Base-by-base conservation (phyloP, 2,888 invertebrate genomes). In the Odontocerum albicorne region DNA sequence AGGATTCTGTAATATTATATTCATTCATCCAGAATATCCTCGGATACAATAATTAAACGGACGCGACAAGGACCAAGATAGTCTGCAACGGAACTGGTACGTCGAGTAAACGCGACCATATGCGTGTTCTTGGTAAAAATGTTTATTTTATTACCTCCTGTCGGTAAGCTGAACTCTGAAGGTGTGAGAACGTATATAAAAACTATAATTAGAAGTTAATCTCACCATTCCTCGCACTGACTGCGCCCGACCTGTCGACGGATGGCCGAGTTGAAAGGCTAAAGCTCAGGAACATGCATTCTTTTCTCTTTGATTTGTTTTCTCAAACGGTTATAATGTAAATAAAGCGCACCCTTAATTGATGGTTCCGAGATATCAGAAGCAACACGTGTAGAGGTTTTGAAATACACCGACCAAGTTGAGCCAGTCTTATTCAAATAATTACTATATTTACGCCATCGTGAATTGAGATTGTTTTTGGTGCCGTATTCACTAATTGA, bases 141-240 rank as follows among this genome's bases (percentile, higher is more conserved):
- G 51, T 59, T 59, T 59, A 58, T 54, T 55, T 58, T 55, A 59
- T 55, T 55, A 55, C 59, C 59, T 59, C 59, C 59, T 51, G 55
- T 58, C 58, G 58, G 58, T 57, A 46, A 49, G 49, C 32, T 38
- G 39, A 51, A 32, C 51, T 55, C 47, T 35, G 51, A 59, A 59
- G 59, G 59, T 59, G 59, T 51, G 55, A 59, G 59, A 59, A 55
- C 46, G 43, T 38, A 47, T 58, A 58, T 58, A 45, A 58, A 55
- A 55, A 54, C 54, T 54, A 58, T 58, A 43, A 58, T 58, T 58
- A 58, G 58, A 43, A 38, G 4, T 38, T 40, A 27, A 43, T 31
- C 32, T 36, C 53, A 31, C 36, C 50, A 44, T 50, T 54, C 50
- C 32, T 54, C 54, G 27, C 39, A 38, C 22, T 22, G 19, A n/a